Conservation (phyloP, 2,888 invertebrate species). For the Flexamia atlantica region DNA sequence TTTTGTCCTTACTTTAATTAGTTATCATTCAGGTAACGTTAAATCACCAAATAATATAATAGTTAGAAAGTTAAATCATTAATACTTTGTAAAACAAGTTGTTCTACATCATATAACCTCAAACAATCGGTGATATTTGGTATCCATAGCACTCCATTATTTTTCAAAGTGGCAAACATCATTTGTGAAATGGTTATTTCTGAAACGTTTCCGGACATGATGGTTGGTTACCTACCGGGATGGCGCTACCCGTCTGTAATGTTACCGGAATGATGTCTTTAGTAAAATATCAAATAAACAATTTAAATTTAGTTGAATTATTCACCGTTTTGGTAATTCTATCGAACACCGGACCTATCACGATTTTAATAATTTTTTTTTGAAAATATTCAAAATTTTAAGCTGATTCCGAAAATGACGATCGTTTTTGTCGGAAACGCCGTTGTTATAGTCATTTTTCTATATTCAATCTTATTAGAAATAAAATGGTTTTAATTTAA, state of each 20-base stretch:
- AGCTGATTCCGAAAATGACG: too few species aligned
- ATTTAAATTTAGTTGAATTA: too few species aligned
- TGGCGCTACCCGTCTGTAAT: not conserved
- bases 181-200: not conserved
- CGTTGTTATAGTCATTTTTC: too few species aligned
- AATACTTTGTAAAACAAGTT: not conserved
- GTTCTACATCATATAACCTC: not conserved
- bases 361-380: too few species aligned
- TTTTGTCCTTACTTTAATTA: not conserved
- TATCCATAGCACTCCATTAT: not conserved
- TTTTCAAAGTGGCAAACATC: conserved; percentile 33
- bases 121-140: not conserved
- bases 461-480: too few species aligned
- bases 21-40: not conserved
- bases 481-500: too few species aligned
- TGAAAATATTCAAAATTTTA: too few species aligned
- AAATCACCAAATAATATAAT: not conserved
- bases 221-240: not conserved
- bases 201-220: not conserved
- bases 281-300: too few species aligned
- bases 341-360: too few species aligned
- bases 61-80: not conserved
- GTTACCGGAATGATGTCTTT: not conserved
- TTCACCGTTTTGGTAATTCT: too few species aligned
- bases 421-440: too few species aligned